Percentiles rank a stretch among this genome's conserved stretches.
These are phyloP conservation scores for Andrena flavipes DNA, from an alignment of 2,888 invertebrate species.

Conservation along the genomic window DNA sequence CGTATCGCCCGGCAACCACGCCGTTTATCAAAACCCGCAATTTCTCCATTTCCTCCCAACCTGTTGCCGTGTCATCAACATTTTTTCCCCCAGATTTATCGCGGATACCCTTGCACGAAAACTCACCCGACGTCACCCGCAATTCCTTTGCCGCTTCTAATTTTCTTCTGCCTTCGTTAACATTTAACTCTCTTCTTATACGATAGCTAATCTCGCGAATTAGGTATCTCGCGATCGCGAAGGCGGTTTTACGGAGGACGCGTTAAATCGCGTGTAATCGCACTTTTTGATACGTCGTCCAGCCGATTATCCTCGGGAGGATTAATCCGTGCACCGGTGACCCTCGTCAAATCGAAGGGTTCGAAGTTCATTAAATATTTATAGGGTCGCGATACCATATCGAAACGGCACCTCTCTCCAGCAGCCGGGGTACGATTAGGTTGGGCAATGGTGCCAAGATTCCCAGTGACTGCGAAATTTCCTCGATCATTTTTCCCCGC, in stretches of 20 bases:
- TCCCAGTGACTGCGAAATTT: background rate
- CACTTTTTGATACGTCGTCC: slow-evolving; percentile 49
- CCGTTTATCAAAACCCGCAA: background rate
- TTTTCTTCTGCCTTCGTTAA: background rate
- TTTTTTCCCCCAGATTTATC: background rate
- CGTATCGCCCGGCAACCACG: background rate
- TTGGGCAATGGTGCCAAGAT: slow-evolving; percentile 1
- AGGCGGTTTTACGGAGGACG: background rate
- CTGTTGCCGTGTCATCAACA: slow-evolving; percentile 39
- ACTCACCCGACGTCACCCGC: background rate
- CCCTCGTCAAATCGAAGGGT: slow-evolving; percentile 71
- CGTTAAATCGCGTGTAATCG: slow-evolving; percentile 44
- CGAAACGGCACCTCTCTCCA: slow-evolving; percentile 49
- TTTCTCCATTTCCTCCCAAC: slow-evolving; percentile 29
- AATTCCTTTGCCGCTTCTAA: background rate
- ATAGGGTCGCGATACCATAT: slow-evolving; percentile 64
- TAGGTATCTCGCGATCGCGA: slow-evolving; percentile 3
- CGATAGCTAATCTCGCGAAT: background rate
- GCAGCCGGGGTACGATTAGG: background rate
- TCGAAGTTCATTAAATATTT: slow-evolving; percentile 70
- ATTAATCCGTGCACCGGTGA: slow-evolving; percentile 63
- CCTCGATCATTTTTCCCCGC: background rate
- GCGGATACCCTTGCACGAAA: too few relatives aligned
- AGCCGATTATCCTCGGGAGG: slow-evolving; percentile 61
- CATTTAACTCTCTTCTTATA: too few relatives aligned